phyloP scores from a whole-genome alignment of 2,888 invertebrate species.

The Abrostola tripartita region DNA sequence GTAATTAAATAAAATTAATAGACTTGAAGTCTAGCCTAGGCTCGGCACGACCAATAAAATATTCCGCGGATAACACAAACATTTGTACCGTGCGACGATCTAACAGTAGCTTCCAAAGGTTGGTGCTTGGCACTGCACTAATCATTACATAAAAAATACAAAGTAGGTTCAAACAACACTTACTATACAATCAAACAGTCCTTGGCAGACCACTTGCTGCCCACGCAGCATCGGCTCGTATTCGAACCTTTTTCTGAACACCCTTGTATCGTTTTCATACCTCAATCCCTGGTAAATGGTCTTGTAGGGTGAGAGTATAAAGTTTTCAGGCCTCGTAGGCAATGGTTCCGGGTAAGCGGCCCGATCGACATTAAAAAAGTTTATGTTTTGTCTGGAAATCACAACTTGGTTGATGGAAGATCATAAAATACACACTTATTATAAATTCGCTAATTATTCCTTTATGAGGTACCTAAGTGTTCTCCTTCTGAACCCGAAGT shows the following conservation, averaged over 20 bases:
- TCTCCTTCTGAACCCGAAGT: too few species aligned
- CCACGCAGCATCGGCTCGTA: conserved; percentile 57
- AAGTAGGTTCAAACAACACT: conserved; percentile 42
- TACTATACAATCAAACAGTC: conserved; percentile 69
- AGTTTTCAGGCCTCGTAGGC: conserved; percentile 34
- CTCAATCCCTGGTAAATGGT: conserved; percentile 71
- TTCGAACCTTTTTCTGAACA: conserved; percentile 67
- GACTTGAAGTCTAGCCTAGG: too few species aligned
- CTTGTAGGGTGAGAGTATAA: conserved; percentile 56
- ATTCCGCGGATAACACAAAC: too few species aligned
- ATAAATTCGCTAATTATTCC: neutral
- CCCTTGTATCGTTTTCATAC: conserved; percentile 61
- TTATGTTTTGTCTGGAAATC: conserved; percentile 50
- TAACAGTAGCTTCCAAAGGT: too few species aligned
- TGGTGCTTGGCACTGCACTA: too few species aligned
- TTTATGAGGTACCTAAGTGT: too few species aligned
- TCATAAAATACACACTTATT: neutral
- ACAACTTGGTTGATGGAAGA: neutral
- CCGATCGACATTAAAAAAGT: conserved; percentile 18
- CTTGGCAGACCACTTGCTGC: conserved; percentile 67
- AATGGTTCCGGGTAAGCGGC: conserved; percentile 65
- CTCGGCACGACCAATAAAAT: too few species aligned
- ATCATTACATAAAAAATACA: neutral
- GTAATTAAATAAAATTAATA: too few species aligned
- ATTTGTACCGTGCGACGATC: too few species aligned